Conservation (phyloP, 2,113 vertebrate genomes). For the Epinephelus cyanopodus region DNA sequence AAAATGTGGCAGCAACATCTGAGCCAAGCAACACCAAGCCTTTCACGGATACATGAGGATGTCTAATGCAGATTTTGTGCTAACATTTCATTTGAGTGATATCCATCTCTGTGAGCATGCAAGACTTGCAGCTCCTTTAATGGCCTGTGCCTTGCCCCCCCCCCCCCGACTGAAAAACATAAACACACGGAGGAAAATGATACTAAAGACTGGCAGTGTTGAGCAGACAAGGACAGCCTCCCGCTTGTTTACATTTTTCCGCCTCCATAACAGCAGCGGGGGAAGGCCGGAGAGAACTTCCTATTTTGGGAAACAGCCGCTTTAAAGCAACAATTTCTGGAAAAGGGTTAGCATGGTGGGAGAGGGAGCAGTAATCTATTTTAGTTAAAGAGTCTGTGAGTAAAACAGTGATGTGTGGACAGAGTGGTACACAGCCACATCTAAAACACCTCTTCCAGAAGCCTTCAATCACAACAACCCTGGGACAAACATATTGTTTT, state of each 20-base stretch:
- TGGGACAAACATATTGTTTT: neutral
- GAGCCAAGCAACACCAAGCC: neutral
- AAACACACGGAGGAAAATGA: slow-evolving; percentile 49
- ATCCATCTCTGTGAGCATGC: slow-evolving; percentile 1
- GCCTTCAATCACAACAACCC: neutral
- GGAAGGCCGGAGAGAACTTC: slow-evolving; percentile 55
- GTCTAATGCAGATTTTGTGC: neutral
- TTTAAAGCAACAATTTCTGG: slow-evolving; percentile 62
- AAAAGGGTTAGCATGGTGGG: slow-evolving; percentile 22
- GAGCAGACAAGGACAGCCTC: slow-evolving; percentile 47
- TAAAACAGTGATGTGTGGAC: neutral
- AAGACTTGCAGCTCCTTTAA: slow-evolving; percentile 7
- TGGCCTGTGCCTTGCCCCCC: slow-evolving; percentile 32
- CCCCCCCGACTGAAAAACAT: slow-evolving; percentile 39
- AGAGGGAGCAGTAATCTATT: slow-evolving; percentile 21
- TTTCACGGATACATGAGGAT: neutral
- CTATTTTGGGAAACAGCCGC: slow-evolving; percentile 79
- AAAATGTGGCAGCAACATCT: neutral
- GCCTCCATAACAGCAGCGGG: slow-evolving; percentile 45
- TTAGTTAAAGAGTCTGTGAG: slow-evolving; percentile 22
- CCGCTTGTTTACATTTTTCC: slow-evolving; percentile 78
- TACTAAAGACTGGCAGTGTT: slow-evolving; percentile 34
- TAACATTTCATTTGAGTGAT: slow-evolving; percentile 13
- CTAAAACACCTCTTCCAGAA: slow-evolving; percentile 20
- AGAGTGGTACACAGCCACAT: slow-evolving; percentile 12